These are phyloP conservation scores for Ibycter americanus DNA, from an alignment of 2,797 vertebrate species.

Conservation along the genomic window DNA sequence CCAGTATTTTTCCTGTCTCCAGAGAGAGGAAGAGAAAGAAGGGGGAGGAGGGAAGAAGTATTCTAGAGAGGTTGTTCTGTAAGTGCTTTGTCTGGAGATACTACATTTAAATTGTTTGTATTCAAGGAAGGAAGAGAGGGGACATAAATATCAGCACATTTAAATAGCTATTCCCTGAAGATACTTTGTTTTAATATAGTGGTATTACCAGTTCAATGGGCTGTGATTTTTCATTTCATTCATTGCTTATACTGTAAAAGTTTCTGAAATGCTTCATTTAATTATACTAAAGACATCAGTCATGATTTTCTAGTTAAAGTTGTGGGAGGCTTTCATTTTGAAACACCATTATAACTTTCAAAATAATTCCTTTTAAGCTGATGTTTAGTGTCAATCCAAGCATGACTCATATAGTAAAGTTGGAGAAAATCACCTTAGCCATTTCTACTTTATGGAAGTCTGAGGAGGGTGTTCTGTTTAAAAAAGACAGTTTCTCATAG, in stretches of 20 bases:
- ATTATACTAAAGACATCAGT: slow-evolving; percentile 34
- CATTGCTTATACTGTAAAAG: background rate
- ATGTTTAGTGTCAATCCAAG: slow-evolving; percentile 49
- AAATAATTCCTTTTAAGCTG: slow-evolving; percentile 62
- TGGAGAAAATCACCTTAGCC: slow-evolving; percentile 49
- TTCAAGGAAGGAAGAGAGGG: slow-evolving; percentile 47
- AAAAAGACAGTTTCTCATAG: background rate
- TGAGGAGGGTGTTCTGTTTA: background rate
- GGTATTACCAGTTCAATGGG: slow-evolving; percentile 9
- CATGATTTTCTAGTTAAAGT: slow-evolving; percentile 52
- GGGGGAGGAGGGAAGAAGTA: background rate
- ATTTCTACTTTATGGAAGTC: background rate
- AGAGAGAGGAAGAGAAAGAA: background rate
- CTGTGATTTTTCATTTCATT: slow-evolving; percentile 38
- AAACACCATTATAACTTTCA: slow-evolving; percentile 58
- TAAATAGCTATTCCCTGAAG: slow-evolving; percentile 35
- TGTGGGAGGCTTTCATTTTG: slow-evolving; percentile 65
- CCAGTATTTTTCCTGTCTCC: background rate
- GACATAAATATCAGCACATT: background rate
- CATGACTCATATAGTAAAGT: background rate
- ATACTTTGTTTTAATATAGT: slow-evolving; percentile 20
- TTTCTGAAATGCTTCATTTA: slow-evolving; percentile 48
- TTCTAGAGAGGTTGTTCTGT: background rate
- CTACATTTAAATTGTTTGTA: slow-evolving; percentile 22
- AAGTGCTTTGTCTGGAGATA: background rate